Conservation (phyloP, 1,140 invertebrate species). For the Papilio polyxenes region DNA sequence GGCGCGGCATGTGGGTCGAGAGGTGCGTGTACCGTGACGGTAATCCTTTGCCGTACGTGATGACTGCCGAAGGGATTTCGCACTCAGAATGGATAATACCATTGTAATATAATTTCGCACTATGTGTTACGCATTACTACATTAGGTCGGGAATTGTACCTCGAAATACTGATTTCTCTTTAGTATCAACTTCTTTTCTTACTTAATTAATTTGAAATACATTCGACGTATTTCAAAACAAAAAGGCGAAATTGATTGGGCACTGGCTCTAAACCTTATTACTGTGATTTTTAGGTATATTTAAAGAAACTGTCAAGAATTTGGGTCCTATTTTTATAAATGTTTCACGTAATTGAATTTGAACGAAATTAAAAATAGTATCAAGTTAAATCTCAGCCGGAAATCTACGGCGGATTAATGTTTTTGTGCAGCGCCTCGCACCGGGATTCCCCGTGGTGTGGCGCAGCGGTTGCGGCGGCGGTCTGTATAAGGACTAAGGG, state of each 20-base stretch:
- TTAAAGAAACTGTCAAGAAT: too few species aligned
- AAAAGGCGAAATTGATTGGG: too few species aligned
- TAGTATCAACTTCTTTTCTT: neutral
- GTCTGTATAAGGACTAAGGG: slow-evolving; percentile 23
- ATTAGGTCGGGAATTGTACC: neutral
- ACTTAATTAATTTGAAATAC: too few species aligned
- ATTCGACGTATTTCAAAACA: neutral
- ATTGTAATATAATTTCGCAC: slow-evolving; percentile 30
- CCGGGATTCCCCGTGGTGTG: slow-evolving; percentile 27
- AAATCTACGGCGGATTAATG: neutral
- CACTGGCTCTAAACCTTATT: too few species aligned
- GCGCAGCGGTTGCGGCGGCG: slow-evolving; percentile 19
- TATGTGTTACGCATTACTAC: neutral
- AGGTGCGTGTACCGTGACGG: slow-evolving; percentile 39
- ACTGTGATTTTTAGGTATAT: too few species aligned
- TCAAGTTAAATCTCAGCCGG: neutral
- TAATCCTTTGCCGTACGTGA: slow-evolving; percentile 44
- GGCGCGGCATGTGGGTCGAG: slow-evolving; percentile 16
- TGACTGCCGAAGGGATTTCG: slow-evolving; percentile 41
- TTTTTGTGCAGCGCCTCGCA: slow-evolving; percentile 1
- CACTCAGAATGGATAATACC: slow-evolving; percentile 29
- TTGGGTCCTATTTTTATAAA: too few species aligned
- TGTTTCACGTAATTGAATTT: neutral
- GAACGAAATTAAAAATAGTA: neutral
- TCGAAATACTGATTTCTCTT: neutral